Base-by-base conservation (phyloP, 2,113 vertebrate species). In the Rana temporaria region DNA sequence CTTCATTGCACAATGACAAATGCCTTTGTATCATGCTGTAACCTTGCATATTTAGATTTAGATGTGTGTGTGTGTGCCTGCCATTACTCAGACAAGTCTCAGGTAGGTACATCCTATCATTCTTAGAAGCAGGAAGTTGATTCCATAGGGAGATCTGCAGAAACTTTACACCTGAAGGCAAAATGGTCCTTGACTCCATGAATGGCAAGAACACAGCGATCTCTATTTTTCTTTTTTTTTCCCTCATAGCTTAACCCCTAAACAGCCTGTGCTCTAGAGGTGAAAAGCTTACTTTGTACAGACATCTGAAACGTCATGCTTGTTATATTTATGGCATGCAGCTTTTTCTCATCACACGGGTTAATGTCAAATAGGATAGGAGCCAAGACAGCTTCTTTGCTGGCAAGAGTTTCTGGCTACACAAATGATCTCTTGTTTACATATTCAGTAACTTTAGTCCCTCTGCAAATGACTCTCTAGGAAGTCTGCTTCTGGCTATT, bases 371-470 rank as follows among this genome's bases (percentile, higher is more conserved):
- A 62, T 72, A 56, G 69, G 80, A 82, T 56, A 15, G 24, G 73
- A 57, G 72, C 71, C 52, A 82, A 76, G 32, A 3, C 7, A 22
- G n/a, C n/a, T 82, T 32, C 55, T 76, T 60, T 75, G 63, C 60
- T 82, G 81, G 81, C 81, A 82, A 26, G 52, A 16, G 16, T 34
- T 57, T 11, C 64, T 75, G 71, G 30, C 63, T 55, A 64, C 63
- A 82, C 72, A 82, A 82, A 62, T 68, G 22, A 32, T 66, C 71
- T 76, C 72, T 82, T 82, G 72, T 82, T 82, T 82, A 82, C 81
- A 59, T 68, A 60, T 67, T 48, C 81, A 76, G 53, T 82, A 75
- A 32, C 72, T 64, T 74, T 81, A 81, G 57, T 42, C 68, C 66
- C 52, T 64, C 18, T 24, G 42, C 79, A 71, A 72, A 72, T 71